A percentile compares a stretch with the other conserved stretches of the same genome.
These are phyloP conservation scores for Dendronephthya gigantea DNA, from an alignment of 64 coral and sea anemone species.

Conservation along the genomic window DNA sequence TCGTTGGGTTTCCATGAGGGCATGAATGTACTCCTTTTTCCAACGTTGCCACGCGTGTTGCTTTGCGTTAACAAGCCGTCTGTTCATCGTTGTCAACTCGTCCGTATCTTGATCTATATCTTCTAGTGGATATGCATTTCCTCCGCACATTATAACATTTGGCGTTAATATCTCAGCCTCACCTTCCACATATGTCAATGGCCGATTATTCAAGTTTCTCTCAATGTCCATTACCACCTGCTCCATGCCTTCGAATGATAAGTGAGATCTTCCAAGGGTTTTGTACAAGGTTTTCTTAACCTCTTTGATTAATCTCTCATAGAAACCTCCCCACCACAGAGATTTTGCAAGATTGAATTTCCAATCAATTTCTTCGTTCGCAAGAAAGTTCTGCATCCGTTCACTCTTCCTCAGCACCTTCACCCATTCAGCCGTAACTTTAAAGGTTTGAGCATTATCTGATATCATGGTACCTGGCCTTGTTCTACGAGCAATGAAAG, in stretches of 20 bases:
- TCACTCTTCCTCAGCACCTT: slow-evolving; percentile 25
- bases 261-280: not conserved
- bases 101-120: slow-evolving; percentile 18
- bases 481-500: slow-evolving; percentile 39
- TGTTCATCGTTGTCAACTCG: not conserved
- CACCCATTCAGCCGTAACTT: slow-evolving; percentile 45
- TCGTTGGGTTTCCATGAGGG: not conserved
- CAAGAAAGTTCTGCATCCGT: slow-evolving; percentile 11
- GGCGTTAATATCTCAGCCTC: slow-evolving; percentile 19
- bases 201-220: slow-evolving; percentile 18
- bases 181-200: slow-evolving; percentile 13
- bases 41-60: not conserved
- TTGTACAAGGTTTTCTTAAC: slow-evolving; percentile 22
- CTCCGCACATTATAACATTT: slow-evolving; percentile 31
- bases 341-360: slow-evolving; percentile 46
- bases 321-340: slow-evolving; percentile 56
- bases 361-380: slow-evolving; percentile 27
- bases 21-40: not conserved
- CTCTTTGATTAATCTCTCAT: slow-evolving; percentile 39
- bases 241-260: not conserved
- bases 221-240: slow-evolving; percentile 24
- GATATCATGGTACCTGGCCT: slow-evolving; percentile 42
- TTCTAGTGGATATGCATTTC: not conserved
- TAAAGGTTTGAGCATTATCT: slow-evolving; percentile 48
- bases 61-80: not conserved